Percentiles rank a stretch among this genome's conserved stretches.
Evolutionary conservation across 2,888 invertebrate species (phyloP).

Genomic region (Cosmia trapezina): DNA sequence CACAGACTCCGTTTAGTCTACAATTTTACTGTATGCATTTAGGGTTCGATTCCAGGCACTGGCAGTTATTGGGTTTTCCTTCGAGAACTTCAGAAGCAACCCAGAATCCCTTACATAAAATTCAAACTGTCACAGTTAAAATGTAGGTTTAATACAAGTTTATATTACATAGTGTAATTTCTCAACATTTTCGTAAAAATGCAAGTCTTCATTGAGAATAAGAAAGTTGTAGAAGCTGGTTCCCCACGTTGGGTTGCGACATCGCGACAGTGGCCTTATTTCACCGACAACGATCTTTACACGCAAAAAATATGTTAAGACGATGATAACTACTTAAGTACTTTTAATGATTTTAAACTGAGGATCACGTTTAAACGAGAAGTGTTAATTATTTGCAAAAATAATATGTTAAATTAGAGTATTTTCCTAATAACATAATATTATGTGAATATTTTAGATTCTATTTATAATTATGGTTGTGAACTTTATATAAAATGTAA

Average conservation of each 20-base stretch:
- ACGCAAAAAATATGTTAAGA: conserved; percentile 19
- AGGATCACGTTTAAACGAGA: too few species aligned
- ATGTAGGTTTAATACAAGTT: background rate
- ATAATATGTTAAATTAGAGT: too few species aligned
- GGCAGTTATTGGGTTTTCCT: background rate
- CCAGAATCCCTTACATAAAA: background rate
- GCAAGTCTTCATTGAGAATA: conserved; percentile 52
- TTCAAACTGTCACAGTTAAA: background rate
- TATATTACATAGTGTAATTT: conserved; percentile 5
- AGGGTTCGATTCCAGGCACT: background rate
- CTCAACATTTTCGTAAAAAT: conserved; percentile 36
- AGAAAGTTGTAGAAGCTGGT: conserved; percentile 59
- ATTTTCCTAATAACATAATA: too few species aligned
- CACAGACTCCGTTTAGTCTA: background rate
- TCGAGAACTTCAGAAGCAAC: background rate
- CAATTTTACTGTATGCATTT: background rate
- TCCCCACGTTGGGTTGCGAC: conserved; percentile 53
- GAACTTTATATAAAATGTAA: too few species aligned
- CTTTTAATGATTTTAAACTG: too few species aligned
- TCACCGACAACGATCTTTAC: conserved; percentile 32
- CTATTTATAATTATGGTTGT: too few species aligned
- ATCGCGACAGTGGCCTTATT: conserved; percentile 61
- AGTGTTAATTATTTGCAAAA: too few species aligned
- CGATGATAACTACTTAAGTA: too few species aligned
- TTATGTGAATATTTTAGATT: too few species aligned